Conservation (phyloP, 2,797 vertebrate genomes). For the Falco concolor region DNA sequence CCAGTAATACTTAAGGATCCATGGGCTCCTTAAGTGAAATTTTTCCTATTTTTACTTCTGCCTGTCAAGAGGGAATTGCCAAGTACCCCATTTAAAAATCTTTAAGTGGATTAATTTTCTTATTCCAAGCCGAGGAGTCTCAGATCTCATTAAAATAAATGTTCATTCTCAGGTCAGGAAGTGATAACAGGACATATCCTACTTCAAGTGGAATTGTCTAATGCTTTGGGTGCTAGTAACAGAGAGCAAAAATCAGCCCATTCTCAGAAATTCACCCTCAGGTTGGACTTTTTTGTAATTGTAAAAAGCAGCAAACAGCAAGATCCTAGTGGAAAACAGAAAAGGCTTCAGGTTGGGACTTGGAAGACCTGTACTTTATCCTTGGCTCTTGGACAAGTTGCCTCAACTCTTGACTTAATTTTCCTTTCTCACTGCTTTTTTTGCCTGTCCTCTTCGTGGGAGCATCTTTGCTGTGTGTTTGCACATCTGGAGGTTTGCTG, state of each 20-base stretch:
- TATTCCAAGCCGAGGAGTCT: neutral
- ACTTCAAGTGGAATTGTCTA: neutral
- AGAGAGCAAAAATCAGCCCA: neutral
- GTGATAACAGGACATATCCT: neutral
- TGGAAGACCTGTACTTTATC: neutral
- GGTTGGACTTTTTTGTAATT: neutral
- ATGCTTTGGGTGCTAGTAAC: neutral
- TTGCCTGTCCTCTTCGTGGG: neutral
- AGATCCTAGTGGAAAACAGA: neutral
- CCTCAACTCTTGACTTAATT: neutral
- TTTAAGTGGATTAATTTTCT: neutral
- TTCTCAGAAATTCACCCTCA: neutral
- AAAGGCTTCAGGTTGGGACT: neutral
- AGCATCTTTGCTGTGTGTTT: neutral
- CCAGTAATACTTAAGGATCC: neutral
- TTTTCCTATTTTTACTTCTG: neutral
- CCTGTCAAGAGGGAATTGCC: neutral
- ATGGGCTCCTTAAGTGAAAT: neutral
- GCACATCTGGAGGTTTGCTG: neutral
- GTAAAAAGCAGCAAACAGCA: neutral
- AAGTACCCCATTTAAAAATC: neutral
- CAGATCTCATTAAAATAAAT: neutral
- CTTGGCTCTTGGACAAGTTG: neutral
- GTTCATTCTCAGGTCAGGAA: neutral
- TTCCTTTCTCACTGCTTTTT: neutral